Percentiles rank a stretch among this genome's conserved stretches.
These are phyloP conservation scores for Blastobasis adustella DNA, from an alignment of 2,888 invertebrate genomes.

Conservation along the genomic window DNA sequence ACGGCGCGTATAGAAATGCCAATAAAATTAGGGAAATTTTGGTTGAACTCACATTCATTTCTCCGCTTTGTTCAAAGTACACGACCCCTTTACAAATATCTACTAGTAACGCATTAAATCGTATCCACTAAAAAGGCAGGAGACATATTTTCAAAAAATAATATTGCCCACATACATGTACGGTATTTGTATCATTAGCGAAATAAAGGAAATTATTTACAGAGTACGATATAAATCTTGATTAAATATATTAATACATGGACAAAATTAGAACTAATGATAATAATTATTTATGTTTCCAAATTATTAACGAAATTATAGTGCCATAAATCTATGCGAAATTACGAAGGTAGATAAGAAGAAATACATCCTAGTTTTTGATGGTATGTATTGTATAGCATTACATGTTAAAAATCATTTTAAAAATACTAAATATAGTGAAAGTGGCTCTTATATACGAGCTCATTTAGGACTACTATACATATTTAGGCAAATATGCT, in stretches of 20 bases:
- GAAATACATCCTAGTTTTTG: slow-evolving; percentile 21
- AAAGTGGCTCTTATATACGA: slow-evolving; percentile 15
- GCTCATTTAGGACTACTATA: slow-evolving; percentile 13
- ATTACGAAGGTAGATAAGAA: slow-evolving; percentile 16
- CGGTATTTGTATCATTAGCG: slow-evolving; percentile 6
- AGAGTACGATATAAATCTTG: slow-evolving; percentile 14
- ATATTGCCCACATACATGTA: slow-evolving; percentile 66
- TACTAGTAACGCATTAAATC: neutral
- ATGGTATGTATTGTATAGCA: slow-evolving; percentile 20
- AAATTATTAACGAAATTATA: slow-evolving; percentile 22
- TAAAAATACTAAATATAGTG: slow-evolving; percentile 23
- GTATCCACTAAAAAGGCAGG: slow-evolving; percentile 32
- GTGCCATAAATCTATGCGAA: slow-evolving; percentile 26
- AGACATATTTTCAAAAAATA: slow-evolving; percentile 69
- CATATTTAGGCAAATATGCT: slow-evolving; percentile 27
- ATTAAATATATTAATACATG: slow-evolving; percentile 9
- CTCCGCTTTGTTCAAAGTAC: slow-evolving; percentile 1
- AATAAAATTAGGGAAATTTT: neutral
- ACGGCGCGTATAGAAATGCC: too few relatives aligned
- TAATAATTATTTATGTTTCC: slow-evolving; percentile 14
- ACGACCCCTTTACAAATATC: neutral
- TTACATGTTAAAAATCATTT: slow-evolving; percentile 25
- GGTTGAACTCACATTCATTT: slow-evolving; percentile 2
- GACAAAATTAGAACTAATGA: slow-evolving; percentile 17
- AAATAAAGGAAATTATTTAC: slow-evolving; percentile 20